A percentile compares a stretch with the other conserved stretches of the same genome.
Conservation (phyloP, 2,797 vertebrate species). For the Chelmon rostratus region DNA sequence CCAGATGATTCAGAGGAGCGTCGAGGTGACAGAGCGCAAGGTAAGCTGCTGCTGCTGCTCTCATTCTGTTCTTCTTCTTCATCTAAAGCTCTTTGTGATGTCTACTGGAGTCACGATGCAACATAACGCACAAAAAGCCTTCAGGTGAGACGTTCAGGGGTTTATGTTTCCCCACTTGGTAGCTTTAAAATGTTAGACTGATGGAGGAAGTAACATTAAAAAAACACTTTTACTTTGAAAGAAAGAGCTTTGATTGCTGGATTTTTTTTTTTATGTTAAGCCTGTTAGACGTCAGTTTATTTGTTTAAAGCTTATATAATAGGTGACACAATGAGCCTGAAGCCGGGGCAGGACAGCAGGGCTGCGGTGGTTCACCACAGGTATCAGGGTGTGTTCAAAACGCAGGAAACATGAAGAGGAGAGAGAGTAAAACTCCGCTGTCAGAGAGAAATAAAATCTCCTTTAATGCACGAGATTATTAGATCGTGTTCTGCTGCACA, state of each 20-base stretch:
- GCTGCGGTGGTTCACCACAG: background rate
- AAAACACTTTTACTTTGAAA: background rate
- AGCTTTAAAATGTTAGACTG: background rate
- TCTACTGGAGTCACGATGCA: background rate
- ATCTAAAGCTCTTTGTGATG: background rate
- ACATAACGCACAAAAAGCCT: no score
- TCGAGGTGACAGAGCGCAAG: background rate
- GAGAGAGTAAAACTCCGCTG: background rate
- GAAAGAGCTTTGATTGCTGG: background rate
- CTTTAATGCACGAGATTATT: background rate
- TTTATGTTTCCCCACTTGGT: background rate
- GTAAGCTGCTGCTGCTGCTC: background rate
- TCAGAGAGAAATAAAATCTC: background rate
- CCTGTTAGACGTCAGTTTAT: no score
- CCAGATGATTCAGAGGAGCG: background rate
- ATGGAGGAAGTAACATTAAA: background rate
- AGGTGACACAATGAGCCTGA: background rate
- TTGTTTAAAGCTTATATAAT: no score
- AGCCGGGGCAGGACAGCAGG: no score
- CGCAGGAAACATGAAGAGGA: background rate
- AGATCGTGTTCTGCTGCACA: no score
- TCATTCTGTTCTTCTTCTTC: background rate
- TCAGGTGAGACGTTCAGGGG: background rate
- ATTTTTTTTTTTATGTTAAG: no score
- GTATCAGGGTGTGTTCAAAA: slow-evolving; percentile 4